Evolutionary conservation across 2,113 vertebrate genomes (phyloP), one percentile per base, ranked within the genome.

Genomic region (Phyllostomus hastatus): DNA sequence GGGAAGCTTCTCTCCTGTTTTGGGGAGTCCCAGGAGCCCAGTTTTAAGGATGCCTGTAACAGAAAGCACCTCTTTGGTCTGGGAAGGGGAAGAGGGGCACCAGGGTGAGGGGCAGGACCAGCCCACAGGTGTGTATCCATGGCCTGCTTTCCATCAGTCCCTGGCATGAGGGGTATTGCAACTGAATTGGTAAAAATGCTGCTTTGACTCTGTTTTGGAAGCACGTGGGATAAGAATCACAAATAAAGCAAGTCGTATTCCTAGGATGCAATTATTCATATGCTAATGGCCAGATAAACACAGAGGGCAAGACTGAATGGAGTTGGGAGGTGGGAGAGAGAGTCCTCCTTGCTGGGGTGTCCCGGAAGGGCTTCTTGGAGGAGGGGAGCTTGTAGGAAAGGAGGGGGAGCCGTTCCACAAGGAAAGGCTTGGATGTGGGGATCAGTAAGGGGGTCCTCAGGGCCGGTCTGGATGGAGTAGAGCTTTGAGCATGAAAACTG

Each of bases 311-410:
- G 50, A 78, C 4, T 7, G 41, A 14, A 4, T n/a, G 54, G 35
- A 67, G 16, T 69, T 81, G 50, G 26, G 20, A 67, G 82, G 26
- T 50, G 35, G 6, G 88, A 52, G n/a, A 57, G 61, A 76, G 33
- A 52, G 43, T 9, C 35, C 17, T 4, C 5, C 41, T 67, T 73
- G 38, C n/a, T 46, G 31, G 10, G 33, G 41, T 94, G 24, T 38
- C 66, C 67, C 26, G 66, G 35, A 88, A 90, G 20, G 83, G 76
- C 70, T 95, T 91, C 59, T 0, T 48, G 46, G n/a, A 75, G 48
- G 64, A 88, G 59, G 54, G 81, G 22, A 59, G 20, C 16, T 57
- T 31, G 1, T 20, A 31, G 59, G 61, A 57, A 61, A 72, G 59
- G 9, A 43, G 22, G 41, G 22, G 72, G 43, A 82, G 26, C 26